These are phyloP conservation scores for Ganaspis brasiliensis DNA, from an alignment of 2,888 invertebrate genomes.

Conservation along the genomic window DNA sequence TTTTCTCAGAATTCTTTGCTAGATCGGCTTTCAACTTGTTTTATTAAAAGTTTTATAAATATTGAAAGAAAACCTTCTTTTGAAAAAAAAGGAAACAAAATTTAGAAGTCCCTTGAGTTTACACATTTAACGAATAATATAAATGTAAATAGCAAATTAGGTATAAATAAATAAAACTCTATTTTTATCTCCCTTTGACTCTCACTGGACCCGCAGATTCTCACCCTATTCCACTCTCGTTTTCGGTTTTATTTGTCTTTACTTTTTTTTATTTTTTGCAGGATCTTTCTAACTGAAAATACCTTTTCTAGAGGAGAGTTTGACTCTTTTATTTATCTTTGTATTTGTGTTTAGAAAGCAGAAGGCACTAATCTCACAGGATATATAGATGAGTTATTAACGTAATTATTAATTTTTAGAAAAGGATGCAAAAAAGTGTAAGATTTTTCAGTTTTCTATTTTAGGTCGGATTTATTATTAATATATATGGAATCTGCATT, in stretches of 20 bases:
- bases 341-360: neutral
- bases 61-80: no score
- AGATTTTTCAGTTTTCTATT: no score
- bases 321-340: neutral
- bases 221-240: neutral
- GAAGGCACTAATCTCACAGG: no score
- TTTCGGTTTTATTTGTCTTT: conserved; percentile 5
- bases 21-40: neutral
- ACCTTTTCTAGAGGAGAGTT: neutral
- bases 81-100: no score
- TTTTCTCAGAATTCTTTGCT: neutral
- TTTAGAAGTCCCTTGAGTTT: no score
- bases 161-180: neutral
- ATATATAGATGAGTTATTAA: no score
- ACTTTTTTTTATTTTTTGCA: neutral
- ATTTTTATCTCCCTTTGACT: neutral
- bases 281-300: neutral
- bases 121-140: no score
- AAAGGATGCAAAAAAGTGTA: no score
- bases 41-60: no score
- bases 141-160: neutral
- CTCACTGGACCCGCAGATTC: neutral
- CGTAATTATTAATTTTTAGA: no score
- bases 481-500: no score
- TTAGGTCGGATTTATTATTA: no score